Evolutionary conservation across 2,888 invertebrate species (phyloP).

Genomic region (Candidula unifasciata): DNA sequence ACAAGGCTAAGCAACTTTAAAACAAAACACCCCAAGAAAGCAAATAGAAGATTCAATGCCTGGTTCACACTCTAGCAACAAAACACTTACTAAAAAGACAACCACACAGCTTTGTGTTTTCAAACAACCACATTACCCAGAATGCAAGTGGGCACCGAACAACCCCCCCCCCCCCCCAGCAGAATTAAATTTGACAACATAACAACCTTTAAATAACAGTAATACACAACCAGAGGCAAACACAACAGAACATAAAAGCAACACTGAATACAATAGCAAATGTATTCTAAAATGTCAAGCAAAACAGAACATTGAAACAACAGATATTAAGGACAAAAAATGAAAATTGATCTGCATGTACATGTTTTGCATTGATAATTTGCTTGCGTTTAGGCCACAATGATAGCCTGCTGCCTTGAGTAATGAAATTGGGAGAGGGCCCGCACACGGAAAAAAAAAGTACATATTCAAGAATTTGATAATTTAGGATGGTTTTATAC

Average conservation of each 20-base stretch:
- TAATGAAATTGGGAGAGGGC: not conserved
- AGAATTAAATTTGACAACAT: not conserved
- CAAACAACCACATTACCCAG: too few relatives aligned
- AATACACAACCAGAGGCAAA: not conserved
- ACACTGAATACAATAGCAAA: not conserved
- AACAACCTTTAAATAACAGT: not conserved
- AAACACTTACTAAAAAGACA: too few relatives aligned
- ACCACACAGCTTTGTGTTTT: too few relatives aligned
- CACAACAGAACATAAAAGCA: not conserved
- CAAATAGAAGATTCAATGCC: too few relatives aligned
- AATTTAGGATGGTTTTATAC: not conserved
- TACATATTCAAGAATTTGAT: not conserved
- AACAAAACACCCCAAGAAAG: too few relatives aligned
- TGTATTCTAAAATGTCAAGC: not conserved
- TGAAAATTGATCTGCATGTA: conserved; percentile 24
- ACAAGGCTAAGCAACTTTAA: too few relatives aligned
- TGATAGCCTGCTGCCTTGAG: conserved; percentile 38
- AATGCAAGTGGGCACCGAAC: too few relatives aligned
- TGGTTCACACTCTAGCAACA: too few relatives aligned
- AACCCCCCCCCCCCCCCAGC: too few relatives aligned
- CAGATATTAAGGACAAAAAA: not conserved
- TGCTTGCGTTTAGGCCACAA: conserved; percentile 40
- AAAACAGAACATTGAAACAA: not conserved
- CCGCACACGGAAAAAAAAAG: not conserved
- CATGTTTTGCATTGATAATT: conserved; percentile 48